A percentile compares a stretch with the other conserved stretches of the same genome.
phyloP scores from a whole-genome alignment of 1,140 invertebrate species.

The Plectrocnemia conspersa region DNA sequence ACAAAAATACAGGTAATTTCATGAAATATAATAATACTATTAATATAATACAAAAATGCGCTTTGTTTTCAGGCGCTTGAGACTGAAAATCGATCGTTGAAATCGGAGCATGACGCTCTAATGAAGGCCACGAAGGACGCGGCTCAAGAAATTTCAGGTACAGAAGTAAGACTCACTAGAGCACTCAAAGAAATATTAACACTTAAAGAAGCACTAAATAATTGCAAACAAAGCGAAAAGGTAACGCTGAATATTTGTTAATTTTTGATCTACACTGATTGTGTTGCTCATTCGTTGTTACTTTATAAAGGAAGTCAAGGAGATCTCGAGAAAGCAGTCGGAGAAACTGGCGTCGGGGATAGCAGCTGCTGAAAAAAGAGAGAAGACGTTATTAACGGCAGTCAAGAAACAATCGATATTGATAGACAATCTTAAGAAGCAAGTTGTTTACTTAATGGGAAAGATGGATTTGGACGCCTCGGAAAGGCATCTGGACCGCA shows the following conservation, averaged over 20 bases:
- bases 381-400: constrained; percentile 4
- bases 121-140: constrained; percentile 12
- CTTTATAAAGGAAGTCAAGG: constrained; percentile 14
- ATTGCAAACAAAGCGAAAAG: constrained; percentile 19
- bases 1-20: constrained; percentile 17
- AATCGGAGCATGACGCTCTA: constrained; percentile 8
- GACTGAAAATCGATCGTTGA: constrained; percentile 11
- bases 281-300: no score
- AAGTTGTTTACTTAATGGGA: constrained; percentile 13
- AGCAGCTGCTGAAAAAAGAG: constrained; percentile 12
- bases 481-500: constrained; percentile 21
- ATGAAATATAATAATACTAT: background rate
- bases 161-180: constrained; percentile 14
- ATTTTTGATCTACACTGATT: background rate
- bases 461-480: constrained; percentile 1
- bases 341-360: constrained; percentile 17
- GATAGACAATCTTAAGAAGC: constrained; percentile 29
- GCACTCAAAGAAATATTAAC: constrained; percentile 18
- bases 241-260: constrained; percentile 9
- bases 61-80: constrained; percentile 13
- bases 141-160: constrained; percentile 8
- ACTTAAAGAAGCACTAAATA: constrained; percentile 19
- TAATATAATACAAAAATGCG: background rate
- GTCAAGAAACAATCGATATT: constrained; percentile 24
- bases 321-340: constrained; percentile 10